Evolutionary conservation across 1,140 invertebrate species (phyloP), one percentile per base, ranked within the genome.

Genomic region (Hirudo medicinalis): DNA sequence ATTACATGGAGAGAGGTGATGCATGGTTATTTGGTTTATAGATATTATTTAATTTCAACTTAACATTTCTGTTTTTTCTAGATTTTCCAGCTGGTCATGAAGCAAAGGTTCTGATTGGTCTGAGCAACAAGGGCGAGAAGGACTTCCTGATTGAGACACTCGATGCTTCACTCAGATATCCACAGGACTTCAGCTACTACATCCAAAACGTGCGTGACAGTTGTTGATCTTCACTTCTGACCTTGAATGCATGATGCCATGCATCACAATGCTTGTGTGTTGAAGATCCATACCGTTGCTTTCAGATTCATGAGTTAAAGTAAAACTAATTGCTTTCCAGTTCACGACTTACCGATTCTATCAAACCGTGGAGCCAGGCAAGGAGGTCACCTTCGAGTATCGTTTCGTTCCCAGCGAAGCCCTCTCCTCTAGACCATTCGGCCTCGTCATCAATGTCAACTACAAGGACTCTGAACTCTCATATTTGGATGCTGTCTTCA

Each of bases 111-210:
- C 84, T 99, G 2, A 91, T 99, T 76, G 94, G 95, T 54, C 97
- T 99, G 80, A 88, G 87, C 20, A 99, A 99, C 83, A 94, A 92
- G 80, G 96, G 94, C 54, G 85, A 89, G 73, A 81, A 83, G 70
- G 91, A 96, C 75, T 96, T 97, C 78, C 83, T 91, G 19, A 86
- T 99, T 13, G 94, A 98, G 79, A 89, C 88, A 3, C 85, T 97
- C 77, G 95, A 98, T 79, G 94, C 94, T 0, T 97, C 95, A 0
- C 96, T 99, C 87, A 88, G 95, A 77, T 99, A 98, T 79, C 93
- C 95, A 25, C 92, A 97, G 88, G 96, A 99, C 81, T 98, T 93
- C 83, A 93, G 89, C 75, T 99, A 94, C 81, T 91, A 94, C 80
- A 95, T 99, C 77, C 95, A 98, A 82, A 98, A 98, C 83, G 85